Evolutionary conservation across 1,140 invertebrate species (phyloP).

Genomic region (Drosophila persimilis): DNA sequence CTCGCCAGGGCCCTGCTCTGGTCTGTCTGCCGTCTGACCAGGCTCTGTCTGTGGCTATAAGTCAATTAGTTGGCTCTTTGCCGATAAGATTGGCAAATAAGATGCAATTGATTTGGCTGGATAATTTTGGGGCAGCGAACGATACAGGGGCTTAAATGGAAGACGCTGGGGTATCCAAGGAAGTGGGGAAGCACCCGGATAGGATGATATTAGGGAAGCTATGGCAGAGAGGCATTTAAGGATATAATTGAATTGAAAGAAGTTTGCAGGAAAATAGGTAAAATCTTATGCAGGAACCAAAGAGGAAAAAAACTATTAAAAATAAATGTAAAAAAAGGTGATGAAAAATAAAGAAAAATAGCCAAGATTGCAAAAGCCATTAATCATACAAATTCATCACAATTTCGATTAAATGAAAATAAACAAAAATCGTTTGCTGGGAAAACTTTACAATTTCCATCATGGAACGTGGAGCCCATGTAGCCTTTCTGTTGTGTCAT

Average conservation of each 20-base stretch:
- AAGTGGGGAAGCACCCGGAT: no score
- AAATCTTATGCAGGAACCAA: no score
- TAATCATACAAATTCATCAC: neutral
- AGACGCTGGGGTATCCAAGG: no score
- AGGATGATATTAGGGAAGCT: no score
- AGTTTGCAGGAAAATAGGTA: no score
- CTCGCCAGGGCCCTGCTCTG: constrained; percentile 12
- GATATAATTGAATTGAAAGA: no score
- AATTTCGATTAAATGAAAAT: constrained; percentile 11
- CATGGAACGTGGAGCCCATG: constrained; percentile 16
- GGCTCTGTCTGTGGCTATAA: constrained; percentile 41
- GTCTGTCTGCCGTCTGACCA: constrained; percentile 29
- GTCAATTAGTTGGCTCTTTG: constrained; percentile 48
- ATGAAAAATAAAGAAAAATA: neutral
- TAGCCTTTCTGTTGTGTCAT: constrained; percentile 29
- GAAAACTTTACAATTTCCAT: constrained; percentile 3
- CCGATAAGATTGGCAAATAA: constrained; percentile 66
- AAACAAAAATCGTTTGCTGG: constrained; percentile 4
- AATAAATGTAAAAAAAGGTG: neutral
- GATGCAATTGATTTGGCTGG: constrained; percentile 56
- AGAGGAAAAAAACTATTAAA: no score
- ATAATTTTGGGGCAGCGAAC: neutral
- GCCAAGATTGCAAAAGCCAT: no score
- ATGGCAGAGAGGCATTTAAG: no score
- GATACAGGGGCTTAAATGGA: no score